phyloP scores from a whole-genome alignment of 2,797 vertebrate genomes.

The Xerus rutilus region DNA sequence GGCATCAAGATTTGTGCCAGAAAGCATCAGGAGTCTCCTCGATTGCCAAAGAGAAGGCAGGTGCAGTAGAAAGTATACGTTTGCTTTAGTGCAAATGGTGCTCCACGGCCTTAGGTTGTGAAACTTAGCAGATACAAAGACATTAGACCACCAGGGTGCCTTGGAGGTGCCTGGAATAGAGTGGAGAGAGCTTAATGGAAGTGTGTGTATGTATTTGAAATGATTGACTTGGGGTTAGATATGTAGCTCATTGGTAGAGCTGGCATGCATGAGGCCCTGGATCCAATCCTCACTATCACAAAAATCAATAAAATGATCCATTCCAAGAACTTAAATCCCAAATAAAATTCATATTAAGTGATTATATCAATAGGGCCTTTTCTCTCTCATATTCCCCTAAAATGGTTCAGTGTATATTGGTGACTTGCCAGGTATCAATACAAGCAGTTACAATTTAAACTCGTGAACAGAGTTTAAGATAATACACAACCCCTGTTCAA shows the following conservation, averaged over 20 bases:
- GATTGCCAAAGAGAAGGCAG: slow-evolving; percentile 78
- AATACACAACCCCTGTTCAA: slow-evolving; percentile 72
- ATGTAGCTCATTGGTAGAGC: neutral
- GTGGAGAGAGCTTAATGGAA: slow-evolving; percentile 78
- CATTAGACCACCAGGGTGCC: slow-evolving; percentile 83
- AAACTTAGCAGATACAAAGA: slow-evolving; percentile 73
- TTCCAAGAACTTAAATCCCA: slow-evolving; percentile 85
- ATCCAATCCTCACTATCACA: neutral
- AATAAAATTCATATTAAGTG: slow-evolving; percentile 81
- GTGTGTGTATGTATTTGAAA: slow-evolving; percentile 86
- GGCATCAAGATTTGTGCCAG: slow-evolving; percentile 89
- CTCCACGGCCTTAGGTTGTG: slow-evolving; percentile 83
- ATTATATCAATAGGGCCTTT: slow-evolving; percentile 83
- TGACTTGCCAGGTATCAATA: slow-evolving; percentile 58
- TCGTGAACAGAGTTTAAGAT: slow-evolving; percentile 59
- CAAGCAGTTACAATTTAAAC: slow-evolving; percentile 64
- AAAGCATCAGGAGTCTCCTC: slow-evolving; percentile 77
- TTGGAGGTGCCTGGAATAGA: slow-evolving; percentile 68
- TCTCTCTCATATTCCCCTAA: slow-evolving; percentile 73
- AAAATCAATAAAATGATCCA: slow-evolving; percentile 44
- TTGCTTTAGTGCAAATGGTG: slow-evolving; percentile 85
- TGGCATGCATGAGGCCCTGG: neutral
- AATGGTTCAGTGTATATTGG: slow-evolving; percentile 84
- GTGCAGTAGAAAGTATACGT: slow-evolving; percentile 79
- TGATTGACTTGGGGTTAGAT: slow-evolving; percentile 49